phyloP scores from a whole-genome alignment of 2,113 vertebrate species.

The Phycodurus eques region DNA sequence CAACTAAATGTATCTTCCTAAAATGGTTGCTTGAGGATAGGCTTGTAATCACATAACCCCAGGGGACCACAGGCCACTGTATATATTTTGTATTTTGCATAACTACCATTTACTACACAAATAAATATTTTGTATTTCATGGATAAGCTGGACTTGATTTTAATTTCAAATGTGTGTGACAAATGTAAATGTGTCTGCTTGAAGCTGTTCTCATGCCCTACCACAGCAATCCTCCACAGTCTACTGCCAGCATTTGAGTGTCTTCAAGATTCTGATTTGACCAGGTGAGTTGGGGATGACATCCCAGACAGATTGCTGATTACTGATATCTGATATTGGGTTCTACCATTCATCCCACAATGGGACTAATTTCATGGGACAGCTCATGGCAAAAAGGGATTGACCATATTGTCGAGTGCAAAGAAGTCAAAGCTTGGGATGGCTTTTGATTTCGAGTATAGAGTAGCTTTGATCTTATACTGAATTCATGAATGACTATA shows the following conservation, averaged over 20 bases:
- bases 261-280: slow-evolving; percentile 65
- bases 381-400: slow-evolving; percentile 51
- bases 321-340: slow-evolving; percentile 65
- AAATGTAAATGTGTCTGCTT: slow-evolving; percentile 39
- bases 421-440: slow-evolving; percentile 47
- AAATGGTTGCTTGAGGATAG: background rate
- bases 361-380: slow-evolving; percentile 69
- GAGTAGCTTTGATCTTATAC: background rate
- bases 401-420: slow-evolving; percentile 70
- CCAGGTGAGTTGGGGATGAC: slow-evolving; percentile 37
- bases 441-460: slow-evolving; percentile 36
- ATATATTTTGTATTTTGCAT: slow-evolving; percentile 11
- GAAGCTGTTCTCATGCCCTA: slow-evolving; percentile 44
- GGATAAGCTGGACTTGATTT: slow-evolving; percentile 46
- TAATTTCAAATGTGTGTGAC: slow-evolving; percentile 53
- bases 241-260: slow-evolving; percentile 30
- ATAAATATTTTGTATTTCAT: slow-evolving; percentile 12
- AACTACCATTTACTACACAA: slow-evolving; percentile 5
- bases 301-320: slow-evolving; percentile 68
- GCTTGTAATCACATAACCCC: slow-evolving; percentile 33
- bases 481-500: background rate
- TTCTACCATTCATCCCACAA: slow-evolving; percentile 65
- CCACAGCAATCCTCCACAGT: slow-evolving; percentile 13
- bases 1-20: slow-evolving; percentile 50
- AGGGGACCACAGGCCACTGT: slow-evolving; percentile 13